phyloP scores from a whole-genome alignment of 1,140 invertebrate species.

The Hyphantria cunea region DNA sequence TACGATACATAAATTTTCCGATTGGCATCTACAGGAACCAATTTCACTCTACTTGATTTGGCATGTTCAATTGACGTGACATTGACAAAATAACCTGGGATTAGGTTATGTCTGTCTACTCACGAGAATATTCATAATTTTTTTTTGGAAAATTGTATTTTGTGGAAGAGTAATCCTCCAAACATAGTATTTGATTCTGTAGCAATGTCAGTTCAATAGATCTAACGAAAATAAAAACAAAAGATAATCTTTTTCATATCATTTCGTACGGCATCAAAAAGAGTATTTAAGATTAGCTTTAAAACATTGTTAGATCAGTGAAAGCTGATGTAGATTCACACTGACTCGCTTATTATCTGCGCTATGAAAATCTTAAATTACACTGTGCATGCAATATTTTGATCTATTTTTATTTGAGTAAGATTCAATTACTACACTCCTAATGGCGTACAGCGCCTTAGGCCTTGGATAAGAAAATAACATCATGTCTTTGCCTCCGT shows the following conservation, averaged over 20 bases:
- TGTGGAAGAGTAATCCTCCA: too few relatives aligned
- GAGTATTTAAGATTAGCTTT: conserved; percentile 69
- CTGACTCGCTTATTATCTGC: conserved; percentile 65
- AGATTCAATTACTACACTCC: conserved; percentile 72
- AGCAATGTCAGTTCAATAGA: too few relatives aligned
- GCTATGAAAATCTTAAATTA: conserved; percentile 78
- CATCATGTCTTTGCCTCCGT: conserved; percentile 44
- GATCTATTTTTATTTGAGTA: conserved; percentile 69
- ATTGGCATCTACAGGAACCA: too few relatives aligned
- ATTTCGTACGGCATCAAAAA: conserved; percentile 73
- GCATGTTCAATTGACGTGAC: too few relatives aligned
- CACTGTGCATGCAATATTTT: conserved; percentile 61
- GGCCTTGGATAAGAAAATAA: conserved; percentile 54
- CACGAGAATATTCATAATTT: too few relatives aligned
- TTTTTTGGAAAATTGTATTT: too few relatives aligned
- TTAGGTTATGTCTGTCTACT: too few relatives aligned
- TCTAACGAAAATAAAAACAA: conserved; percentile 43
- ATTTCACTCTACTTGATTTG: too few relatives aligned
- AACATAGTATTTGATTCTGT: too few relatives aligned
- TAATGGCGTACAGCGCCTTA: conserved; percentile 51
- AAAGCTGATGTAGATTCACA: conserved; percentile 77
- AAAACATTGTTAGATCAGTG: conserved; percentile 57
- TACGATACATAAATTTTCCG: too few relatives aligned
- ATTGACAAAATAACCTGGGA: too few relatives aligned
- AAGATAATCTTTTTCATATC: conserved; percentile 37